These are phyloP conservation scores for Leptinotarsa defecta DNA, from an alignment of 1,140 invertebrate species.

Conservation along the genomic window DNA sequence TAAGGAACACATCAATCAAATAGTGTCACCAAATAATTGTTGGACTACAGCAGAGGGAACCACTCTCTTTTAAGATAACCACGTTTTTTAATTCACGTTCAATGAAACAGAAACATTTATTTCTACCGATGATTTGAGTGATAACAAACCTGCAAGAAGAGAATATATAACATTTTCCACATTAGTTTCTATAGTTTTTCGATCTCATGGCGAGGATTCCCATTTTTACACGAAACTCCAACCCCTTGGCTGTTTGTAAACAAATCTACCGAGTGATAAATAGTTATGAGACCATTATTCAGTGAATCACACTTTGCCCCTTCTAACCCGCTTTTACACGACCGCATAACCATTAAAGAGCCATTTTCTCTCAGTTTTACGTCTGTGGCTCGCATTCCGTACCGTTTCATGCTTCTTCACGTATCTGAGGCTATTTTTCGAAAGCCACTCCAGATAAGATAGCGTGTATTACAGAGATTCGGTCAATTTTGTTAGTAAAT, in stretches of 20 bases:
- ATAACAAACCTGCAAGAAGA: too few relatives aligned
- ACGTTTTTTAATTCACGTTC: too few relatives aligned
- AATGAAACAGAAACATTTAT: too few relatives aligned
- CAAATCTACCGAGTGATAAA: slow-evolving; percentile 37
- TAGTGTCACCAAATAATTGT: too few relatives aligned
- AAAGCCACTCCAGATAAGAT: not conserved
- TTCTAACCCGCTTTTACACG: slow-evolving; percentile 32
- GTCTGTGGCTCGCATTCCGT: slow-evolving; percentile 15
- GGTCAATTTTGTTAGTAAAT: not conserved
- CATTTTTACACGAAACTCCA: slow-evolving; percentile 5
- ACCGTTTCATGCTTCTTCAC: slow-evolving; percentile 35
- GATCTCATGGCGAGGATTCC: not conserved
- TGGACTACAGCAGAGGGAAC: too few relatives aligned
- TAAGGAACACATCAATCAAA: too few relatives aligned
- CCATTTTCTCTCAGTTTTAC: slow-evolving; percentile 40
- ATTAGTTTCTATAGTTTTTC: too few relatives aligned
- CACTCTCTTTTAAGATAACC: too few relatives aligned
- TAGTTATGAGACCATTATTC: slow-evolving; percentile 36
- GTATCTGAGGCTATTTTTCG: slow-evolving; percentile 18
- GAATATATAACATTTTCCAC: too few relatives aligned
- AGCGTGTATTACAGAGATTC: not conserved
- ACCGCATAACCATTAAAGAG: slow-evolving; percentile 40
- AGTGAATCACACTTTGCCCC: slow-evolving; percentile 35
- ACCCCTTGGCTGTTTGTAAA: slow-evolving; percentile 25
- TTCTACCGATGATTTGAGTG: too few relatives aligned